Evolutionary conservation across 2,888 invertebrate species (phyloP).

Genomic region (Drosophila aldrichi): DNA sequence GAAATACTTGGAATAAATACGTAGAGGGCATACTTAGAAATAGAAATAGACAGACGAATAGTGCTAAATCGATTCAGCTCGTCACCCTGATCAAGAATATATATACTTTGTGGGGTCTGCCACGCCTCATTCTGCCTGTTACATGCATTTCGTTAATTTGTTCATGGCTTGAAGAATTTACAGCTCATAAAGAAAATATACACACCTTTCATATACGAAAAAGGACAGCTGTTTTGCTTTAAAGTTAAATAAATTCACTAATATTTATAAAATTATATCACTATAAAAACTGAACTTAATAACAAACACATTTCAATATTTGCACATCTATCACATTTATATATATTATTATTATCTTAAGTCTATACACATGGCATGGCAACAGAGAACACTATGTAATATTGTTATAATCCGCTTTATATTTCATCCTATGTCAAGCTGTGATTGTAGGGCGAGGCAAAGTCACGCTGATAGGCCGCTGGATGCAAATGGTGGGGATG

Average conservation of each 20-base stretch:
- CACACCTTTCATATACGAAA: not conserved
- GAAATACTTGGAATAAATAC: too few relatives aligned
- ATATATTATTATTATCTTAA: constrained; percentile 13
- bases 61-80: too few relatives aligned
- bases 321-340: constrained; percentile 33
- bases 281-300: not conserved
- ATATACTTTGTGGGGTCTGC: too few relatives aligned
- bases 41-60: too few relatives aligned
- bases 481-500: constrained; percentile 84
- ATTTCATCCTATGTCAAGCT: constrained; percentile 69
- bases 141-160: too few relatives aligned
- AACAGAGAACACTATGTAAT: constrained; percentile 23
- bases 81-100: too few relatives aligned
- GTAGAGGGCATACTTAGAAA: too few relatives aligned
- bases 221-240: not conserved
- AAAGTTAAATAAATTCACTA: not conserved
- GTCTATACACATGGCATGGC: constrained; percentile 24
- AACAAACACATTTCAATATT: not conserved
- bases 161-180: too few relatives aligned
- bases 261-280: not conserved
- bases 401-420: not conserved
- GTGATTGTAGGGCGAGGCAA: constrained; percentile 84
- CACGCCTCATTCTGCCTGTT: too few relatives aligned
- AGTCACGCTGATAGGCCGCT: constrained; percentile 84
- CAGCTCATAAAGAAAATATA: not conserved